Percentiles rank a stretch among this genome's conserved stretches.
phyloP scores from a whole-genome alignment of 2,888 invertebrate species.

The Lycia hirtaria region DNA sequence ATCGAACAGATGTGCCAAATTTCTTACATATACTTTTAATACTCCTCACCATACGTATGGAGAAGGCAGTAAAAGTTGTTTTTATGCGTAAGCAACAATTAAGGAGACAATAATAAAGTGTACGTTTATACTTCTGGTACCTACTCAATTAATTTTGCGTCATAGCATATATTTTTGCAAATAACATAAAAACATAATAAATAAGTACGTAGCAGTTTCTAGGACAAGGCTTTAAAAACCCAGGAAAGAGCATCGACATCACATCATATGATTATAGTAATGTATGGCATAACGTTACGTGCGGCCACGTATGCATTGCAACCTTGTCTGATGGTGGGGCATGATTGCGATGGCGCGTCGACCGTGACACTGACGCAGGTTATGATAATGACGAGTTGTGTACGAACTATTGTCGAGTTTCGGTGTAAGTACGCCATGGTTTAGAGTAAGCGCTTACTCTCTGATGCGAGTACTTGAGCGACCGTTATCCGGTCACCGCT shows the following conservation, averaged over 20 bases:
- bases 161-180: background rate
- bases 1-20: constrained; percentile 74
- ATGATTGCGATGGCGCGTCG: constrained; percentile 69
- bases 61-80: constrained; percentile 73
- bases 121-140: background rate
- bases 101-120: constrained; percentile 44
- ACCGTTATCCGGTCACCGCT: constrained; percentile 82
- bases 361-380: constrained; percentile 79
- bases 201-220: constrained; percentile 8
- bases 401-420: constrained; percentile 58
- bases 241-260: constrained; percentile 32
- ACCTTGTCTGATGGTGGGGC: constrained; percentile 73
- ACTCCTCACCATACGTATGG: constrained; percentile 58
- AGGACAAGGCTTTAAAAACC: constrained; percentile 20
- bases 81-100: constrained; percentile 47
- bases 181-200: background rate
- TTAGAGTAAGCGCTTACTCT: constrained; percentile 61
- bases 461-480: constrained; percentile 64
- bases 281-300: constrained; percentile 68
- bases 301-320: constrained; percentile 70
- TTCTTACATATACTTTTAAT: constrained; percentile 55
- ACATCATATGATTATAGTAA: constrained; percentile 51
- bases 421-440: constrained; percentile 55
- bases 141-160: background rate
- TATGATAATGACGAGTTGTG: constrained; percentile 71